A percentile compares a stretch with the other conserved stretches of the same genome.
Evolutionary conservation across 2,888 invertebrate species (phyloP).

Genomic region (Tetramorium bicarinatum): DNA sequence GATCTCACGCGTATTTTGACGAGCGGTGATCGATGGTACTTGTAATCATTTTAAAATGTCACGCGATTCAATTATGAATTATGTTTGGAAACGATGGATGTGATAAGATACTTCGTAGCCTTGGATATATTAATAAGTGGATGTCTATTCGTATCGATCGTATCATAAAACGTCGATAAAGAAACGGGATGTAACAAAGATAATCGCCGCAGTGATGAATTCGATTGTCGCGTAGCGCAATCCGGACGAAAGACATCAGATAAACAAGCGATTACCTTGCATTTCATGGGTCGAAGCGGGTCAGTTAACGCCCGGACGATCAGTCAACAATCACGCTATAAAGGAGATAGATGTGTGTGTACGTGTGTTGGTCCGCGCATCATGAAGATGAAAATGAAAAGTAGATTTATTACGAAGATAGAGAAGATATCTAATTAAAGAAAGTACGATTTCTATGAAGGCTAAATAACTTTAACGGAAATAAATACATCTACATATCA

Average conservation of each 20-base stretch:
- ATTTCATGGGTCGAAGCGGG: constrained; percentile 50
- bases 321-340: constrained; percentile 17
- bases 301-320: constrained; percentile 32
- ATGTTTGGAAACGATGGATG: background rate
- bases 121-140: constrained; percentile 20
- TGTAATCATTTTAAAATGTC: constrained; percentile 31
- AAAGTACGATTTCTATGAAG: constrained; percentile 3
- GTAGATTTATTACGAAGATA: constrained; percentile 24
- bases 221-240: constrained; percentile 3
- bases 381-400: constrained; percentile 6
- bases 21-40: constrained; percentile 17
- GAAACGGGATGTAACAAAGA: background rate
- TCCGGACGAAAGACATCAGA: constrained; percentile 37
- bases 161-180: background rate
- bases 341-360: background rate
- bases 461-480: background rate
- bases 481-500: background rate
- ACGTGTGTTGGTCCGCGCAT: background rate
- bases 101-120: background rate
- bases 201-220: background rate
- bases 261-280: constrained; percentile 34
- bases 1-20: constrained; percentile 32
- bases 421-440: background rate
- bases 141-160: background rate
- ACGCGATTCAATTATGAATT: background rate